These are phyloP conservation scores for Alauda arvensis DNA, from an alignment of 2,797 vertebrate species.

Conservation along the genomic window DNA sequence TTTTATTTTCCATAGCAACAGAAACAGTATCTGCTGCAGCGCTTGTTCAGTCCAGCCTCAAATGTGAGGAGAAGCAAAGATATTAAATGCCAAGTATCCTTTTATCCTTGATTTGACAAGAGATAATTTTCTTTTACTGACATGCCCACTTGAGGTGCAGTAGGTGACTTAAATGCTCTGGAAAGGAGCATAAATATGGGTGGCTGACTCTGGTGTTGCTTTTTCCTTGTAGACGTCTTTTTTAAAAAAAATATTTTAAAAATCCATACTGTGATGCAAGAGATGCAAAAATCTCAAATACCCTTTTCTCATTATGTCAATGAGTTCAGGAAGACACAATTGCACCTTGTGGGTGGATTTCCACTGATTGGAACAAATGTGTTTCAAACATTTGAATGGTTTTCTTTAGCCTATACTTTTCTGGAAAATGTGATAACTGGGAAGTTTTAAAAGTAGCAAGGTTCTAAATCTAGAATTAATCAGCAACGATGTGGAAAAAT, in stretches of 20 bases:
- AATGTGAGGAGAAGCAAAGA: not conserved
- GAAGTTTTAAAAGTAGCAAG: not conserved
- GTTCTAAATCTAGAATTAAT: not conserved
- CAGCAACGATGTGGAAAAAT: not conserved
- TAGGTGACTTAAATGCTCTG: not conserved
- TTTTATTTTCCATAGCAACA: not conserved
- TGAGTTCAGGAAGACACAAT: not conserved
- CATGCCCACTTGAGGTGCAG: not conserved
- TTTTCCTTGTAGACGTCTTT: not conserved
- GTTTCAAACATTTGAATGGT: not conserved
- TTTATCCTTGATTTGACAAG: not conserved
- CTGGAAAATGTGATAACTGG: not conserved
- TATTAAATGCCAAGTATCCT: not conserved
- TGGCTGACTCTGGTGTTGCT: not conserved
- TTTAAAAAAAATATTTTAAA: not conserved
- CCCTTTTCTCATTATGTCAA: not conserved
- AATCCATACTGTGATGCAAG: not conserved
- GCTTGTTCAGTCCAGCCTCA: not conserved
- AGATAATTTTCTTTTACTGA: constrained; percentile 2
- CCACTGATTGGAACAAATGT: not conserved
- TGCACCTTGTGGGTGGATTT: not conserved
- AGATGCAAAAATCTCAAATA: not conserved
- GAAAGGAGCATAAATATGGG: not conserved
- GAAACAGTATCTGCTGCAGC: not conserved
- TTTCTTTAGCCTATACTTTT: not conserved